Percentiles rank a stretch among this genome's conserved stretches.
Conservation (phyloP, 2,888 invertebrate genomes). For the Trachelus iudaicus region DNA sequence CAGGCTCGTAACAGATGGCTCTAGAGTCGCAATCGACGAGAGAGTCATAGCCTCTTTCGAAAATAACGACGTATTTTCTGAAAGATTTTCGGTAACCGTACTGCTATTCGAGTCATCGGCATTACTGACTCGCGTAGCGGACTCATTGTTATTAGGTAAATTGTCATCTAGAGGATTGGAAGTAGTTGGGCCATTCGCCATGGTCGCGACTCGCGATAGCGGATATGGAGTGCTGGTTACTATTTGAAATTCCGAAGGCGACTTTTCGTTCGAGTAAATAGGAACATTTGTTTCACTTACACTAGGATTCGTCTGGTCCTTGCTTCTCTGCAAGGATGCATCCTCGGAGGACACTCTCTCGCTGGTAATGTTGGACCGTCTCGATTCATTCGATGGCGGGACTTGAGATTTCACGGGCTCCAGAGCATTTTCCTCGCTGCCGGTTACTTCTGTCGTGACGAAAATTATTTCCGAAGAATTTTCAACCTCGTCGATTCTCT, state of each 20-base stretch:
- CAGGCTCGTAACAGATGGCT: neutral
- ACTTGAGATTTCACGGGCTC: conserved; percentile 25
- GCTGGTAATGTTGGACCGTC: neutral
- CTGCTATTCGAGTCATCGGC: neutral
- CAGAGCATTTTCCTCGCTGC: conserved; percentile 33
- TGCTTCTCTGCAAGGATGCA: neutral
- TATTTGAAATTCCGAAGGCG: conserved; percentile 15
- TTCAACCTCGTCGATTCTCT: conserved; percentile 11
- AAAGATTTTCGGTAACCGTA: neutral
- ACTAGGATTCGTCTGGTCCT: neutral
- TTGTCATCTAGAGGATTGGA: neutral
- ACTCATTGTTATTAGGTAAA: neutral
- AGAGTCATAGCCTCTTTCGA: neutral
- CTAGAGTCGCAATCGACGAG: neutral
- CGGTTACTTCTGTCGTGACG: conserved; percentile 17
- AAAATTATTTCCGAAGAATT: conserved; percentile 11
- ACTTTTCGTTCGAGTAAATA: neutral
- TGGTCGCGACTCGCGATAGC: conserved; percentile 18
- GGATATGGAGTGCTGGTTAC: conserved; percentile 34
- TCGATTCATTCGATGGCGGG: neutral
- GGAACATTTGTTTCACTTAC: neutral
- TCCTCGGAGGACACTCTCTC: neutral
- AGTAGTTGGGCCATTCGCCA: neutral
- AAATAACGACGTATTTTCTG: neutral
- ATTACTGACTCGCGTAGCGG: neutral